Evolutionary conservation across 2,888 invertebrate genomes (phyloP).

Genomic region (Tanytarsus gracilentus): DNA sequence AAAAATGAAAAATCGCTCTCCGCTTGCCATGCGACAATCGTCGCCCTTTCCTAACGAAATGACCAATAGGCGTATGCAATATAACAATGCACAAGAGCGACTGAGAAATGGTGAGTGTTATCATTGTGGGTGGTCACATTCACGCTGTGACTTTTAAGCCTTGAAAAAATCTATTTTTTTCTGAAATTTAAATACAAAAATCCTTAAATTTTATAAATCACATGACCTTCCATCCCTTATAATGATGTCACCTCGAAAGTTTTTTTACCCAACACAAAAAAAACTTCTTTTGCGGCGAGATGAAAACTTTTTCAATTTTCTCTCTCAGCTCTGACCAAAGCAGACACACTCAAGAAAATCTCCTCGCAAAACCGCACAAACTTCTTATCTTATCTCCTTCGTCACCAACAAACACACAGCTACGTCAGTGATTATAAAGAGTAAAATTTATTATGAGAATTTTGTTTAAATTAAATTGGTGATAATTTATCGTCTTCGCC

Average conservation of each 20-base stretch:
- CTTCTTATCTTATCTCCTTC: too few species aligned
- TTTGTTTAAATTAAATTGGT: neutral
- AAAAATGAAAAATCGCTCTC: slow-evolving; percentile 44
- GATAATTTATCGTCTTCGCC: neutral
- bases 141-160: neutral
- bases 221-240: too few species aligned
- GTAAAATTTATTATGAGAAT: neutral
- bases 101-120: slow-evolving; percentile 41
- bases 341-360: too few species aligned
- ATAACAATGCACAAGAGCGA: slow-evolving; percentile 44
- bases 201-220: too few species aligned
- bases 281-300: neutral
- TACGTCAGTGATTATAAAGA: too few species aligned
- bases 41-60: slow-evolving; percentile 63
- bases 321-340: too few species aligned
- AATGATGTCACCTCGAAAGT: too few species aligned
- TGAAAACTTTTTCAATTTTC: slow-evolving; percentile 7
- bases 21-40: slow-evolving; percentile 56
- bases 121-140: neutral
- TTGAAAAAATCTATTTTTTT: neutral
- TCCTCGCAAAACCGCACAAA: too few species aligned
- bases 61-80: slow-evolving; percentile 52
- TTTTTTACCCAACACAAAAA: too few species aligned
- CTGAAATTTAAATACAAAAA: too few species aligned
- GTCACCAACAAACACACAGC: too few species aligned